phyloP scores from a whole-genome alignment of 2,797 vertebrate genomes.

The Mormyrops boulengeri region DNA sequence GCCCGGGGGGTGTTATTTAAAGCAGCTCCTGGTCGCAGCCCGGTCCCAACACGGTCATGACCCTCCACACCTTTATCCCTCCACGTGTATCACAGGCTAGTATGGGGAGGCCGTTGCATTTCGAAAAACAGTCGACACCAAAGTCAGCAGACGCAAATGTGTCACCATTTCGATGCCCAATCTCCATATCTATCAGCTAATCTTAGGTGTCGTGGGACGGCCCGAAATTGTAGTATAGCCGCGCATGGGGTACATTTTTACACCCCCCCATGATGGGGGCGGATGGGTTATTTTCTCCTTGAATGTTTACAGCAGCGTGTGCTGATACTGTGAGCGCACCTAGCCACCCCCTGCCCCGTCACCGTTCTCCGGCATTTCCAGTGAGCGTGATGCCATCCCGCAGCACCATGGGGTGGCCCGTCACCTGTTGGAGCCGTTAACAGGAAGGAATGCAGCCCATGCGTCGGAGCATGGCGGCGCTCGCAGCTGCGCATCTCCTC shows the following conservation, averaged over 20 bases:
- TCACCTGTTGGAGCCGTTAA: neutral
- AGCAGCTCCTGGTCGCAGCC: conserved; percentile 23
- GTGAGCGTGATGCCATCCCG: neutral
- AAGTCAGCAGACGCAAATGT: neutral
- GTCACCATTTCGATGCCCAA: neutral
- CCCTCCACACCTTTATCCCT: neutral
- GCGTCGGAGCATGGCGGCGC: neutral
- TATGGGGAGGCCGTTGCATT: neutral
- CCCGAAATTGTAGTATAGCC: neutral
- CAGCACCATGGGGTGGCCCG: neutral
- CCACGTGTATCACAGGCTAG: neutral
- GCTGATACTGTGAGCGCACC: neutral
- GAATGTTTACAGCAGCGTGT: conserved; percentile 14
- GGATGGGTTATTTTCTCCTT: conserved; percentile 6
- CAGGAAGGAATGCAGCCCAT: neutral
- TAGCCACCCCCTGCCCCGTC: neutral
- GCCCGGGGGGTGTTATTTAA: conserved; percentile 23
- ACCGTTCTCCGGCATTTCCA: neutral
- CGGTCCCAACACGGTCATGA: neutral
- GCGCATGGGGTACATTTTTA: neutral
- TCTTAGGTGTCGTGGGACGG: too few species aligned
- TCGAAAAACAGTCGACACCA: neutral
- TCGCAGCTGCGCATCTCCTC: neutral
- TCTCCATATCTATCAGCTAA: neutral
- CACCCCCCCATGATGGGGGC: neutral